Evolutionary conservation across 2,113 vertebrate species (phyloP).

Genomic region (Pholis gunnellus): DNA sequence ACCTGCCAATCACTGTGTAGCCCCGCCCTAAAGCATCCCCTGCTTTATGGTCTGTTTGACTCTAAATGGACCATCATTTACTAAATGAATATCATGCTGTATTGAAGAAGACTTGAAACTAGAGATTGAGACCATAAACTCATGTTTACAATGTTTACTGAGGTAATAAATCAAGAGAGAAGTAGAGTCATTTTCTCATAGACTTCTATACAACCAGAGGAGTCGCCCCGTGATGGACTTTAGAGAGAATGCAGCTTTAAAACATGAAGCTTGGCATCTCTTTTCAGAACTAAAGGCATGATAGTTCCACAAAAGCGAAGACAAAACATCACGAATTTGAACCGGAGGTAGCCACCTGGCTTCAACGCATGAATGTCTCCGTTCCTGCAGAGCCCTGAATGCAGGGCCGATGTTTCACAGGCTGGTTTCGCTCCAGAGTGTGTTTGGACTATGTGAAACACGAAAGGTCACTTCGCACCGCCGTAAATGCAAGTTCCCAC

Average conservation of each 20-base stretch:
- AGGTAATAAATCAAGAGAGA: too few species aligned
- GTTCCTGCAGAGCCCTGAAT: constrained; percentile 23
- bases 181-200: background rate
- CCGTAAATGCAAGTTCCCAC: constrained; percentile 31
- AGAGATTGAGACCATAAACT: too few species aligned
- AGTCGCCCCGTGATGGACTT: too few species aligned
- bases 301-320: too few species aligned
- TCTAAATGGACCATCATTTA: background rate
- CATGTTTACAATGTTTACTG: too few species aligned
- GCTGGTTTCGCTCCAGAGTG: background rate
- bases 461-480: constrained; percentile 15
- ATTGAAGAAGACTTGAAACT: background rate
- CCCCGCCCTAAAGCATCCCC: too few species aligned
- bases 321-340: too few species aligned
- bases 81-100: too few species aligned
- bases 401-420: constrained; percentile 10
- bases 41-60: background rate
- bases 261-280: background rate
- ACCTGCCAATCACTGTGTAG: background rate
- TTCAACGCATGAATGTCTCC: background rate
- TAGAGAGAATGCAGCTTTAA: background rate
- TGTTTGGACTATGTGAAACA: constrained; percentile 46
- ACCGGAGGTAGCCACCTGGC: too few species aligned
- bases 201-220: background rate
- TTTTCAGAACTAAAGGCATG: too few species aligned